Evolutionary conservation across 2,888 invertebrate species (phyloP).

Genomic region (Aspidapion aeneum): DNA sequence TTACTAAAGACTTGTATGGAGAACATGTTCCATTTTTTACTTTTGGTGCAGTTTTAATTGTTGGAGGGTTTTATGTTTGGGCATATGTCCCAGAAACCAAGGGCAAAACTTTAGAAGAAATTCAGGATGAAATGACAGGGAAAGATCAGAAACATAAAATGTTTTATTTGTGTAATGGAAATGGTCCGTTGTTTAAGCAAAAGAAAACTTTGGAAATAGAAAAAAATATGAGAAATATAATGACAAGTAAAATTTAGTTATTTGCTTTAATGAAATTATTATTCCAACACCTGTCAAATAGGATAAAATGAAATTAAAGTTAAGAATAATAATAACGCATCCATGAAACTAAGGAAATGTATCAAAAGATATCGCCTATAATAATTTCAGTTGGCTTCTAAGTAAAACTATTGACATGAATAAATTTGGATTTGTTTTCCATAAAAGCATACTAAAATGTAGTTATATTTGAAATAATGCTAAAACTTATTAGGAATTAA

Average conservation of each 20-base stretch:
- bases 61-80: conserved; percentile 20
- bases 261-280: too few relatives aligned
- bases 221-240: neutral
- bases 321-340: too few relatives aligned
- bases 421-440: conserved; percentile 50
- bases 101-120: conserved; percentile 26
- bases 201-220: neutral
- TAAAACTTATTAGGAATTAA: conserved; percentile 58
- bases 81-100: conserved; percentile 26
- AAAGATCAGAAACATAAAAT: conserved; percentile 3
- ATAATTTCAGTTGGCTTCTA: too few relatives aligned
- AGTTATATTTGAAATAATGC: conserved; percentile 55
- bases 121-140: conserved; percentile 27
- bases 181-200: neutral
- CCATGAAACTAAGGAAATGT: too few relatives aligned
- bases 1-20: conserved; percentile 35
- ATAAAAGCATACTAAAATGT: conserved; percentile 60
- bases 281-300: too few relatives aligned
- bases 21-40: conserved; percentile 23
- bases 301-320: too few relatives aligned
- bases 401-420: too few relatives aligned
- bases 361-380: too few relatives aligned
- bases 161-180: neutral
- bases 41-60: conserved; percentile 17
- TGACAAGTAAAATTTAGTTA: too few relatives aligned